Base-by-base conservation (phyloP, 2,888 invertebrate genomes). In the Cryptophagus acutangulus region DNA sequence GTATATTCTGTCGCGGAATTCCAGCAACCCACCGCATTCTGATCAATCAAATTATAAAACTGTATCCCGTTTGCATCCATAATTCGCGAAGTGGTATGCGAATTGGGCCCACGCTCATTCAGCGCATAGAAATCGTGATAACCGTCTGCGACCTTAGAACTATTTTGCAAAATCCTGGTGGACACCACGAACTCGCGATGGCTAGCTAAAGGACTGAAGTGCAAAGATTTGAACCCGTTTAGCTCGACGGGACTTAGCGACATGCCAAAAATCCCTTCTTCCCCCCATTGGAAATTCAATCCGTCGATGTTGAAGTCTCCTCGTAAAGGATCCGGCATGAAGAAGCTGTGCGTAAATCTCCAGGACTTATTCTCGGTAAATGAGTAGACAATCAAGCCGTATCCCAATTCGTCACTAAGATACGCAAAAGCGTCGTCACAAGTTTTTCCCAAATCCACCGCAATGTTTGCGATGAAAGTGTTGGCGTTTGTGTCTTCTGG, bases 381-480 rank as follows among this genome's bases (percentile, higher is more conserved):
- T 1, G 87, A 87, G 63, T 89, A 89, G 1, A 80, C 79, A 39
- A 89, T 81, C 14, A 89, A 71, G 1, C 88, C 88, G 55, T 87
- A 88, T 1, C 87, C 87, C 14, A 88, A 71, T 62, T 88, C 88
- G 61, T 89, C 88, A 0, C 86, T 82, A 69, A 87, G 78, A 31
- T 58, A 58, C 4, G 58, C 57, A 29, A 51, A 45, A 1, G 56
- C 56, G 25, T 58, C 54, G 5, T 57, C 50, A 29, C 58, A 58
- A 8, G 40, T 49, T 3, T 43, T 10, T 13, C 46, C 52, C 13
- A 36, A 3, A 14, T 90, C 89, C 2, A 88, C 77, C n/a, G 82
- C 86, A 41, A 87, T 85, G 59, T 87, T 89, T n/a, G 88, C 88
- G 46, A 89, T 87, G 65, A 88, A 88, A 1, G 87, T 87, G 28